Evolutionary conservation across 1,140 invertebrate species (phyloP).

Genomic region (Drosophila subobscura): DNA sequence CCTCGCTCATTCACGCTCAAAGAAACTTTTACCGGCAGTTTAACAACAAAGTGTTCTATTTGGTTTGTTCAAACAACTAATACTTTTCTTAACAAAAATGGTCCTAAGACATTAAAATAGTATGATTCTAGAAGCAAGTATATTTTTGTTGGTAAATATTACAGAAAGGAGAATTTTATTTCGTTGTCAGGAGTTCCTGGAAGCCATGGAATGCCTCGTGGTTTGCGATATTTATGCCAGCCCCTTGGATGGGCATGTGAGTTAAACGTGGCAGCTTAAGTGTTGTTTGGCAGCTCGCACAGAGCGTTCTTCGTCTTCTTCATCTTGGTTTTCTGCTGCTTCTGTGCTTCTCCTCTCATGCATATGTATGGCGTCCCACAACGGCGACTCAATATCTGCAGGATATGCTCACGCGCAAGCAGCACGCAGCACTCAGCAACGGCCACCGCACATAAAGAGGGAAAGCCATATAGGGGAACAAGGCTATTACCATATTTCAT

Average conservation of each 20-base stretch:
- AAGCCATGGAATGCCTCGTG: slow-evolving; percentile 10
- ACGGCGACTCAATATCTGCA: slow-evolving; percentile 17
- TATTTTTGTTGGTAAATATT: too few species aligned
- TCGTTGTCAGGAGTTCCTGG: too few species aligned
- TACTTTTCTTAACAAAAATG: too few species aligned
- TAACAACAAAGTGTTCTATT: too few species aligned
- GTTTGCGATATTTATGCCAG: slow-evolving; percentile 36
- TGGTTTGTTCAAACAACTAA: too few species aligned
- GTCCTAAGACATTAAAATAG: too few species aligned
- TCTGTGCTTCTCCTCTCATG: slow-evolving; percentile 15
- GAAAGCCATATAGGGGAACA: not conserved
- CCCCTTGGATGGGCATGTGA: slow-evolving; percentile 12
- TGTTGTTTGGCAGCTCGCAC: slow-evolving; percentile 45
- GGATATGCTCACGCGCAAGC: slow-evolving; percentile 26
- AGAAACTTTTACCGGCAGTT: too few species aligned
- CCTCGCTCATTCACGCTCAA: too few species aligned
- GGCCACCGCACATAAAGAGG: not conserved
- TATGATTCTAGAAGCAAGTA: too few species aligned
- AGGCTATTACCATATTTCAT: slow-evolving; percentile 77
- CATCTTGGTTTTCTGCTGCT: not conserved
- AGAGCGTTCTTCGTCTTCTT: slow-evolving; percentile 30
- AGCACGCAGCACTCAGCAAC: not conserved
- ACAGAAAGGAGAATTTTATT: too few species aligned
- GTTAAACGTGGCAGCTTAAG: slow-evolving; percentile 69
- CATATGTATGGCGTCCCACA: slow-evolving; percentile 45